Conservation (phyloP, 2,113 vertebrate genomes). For the Equus przewalskii region DNA sequence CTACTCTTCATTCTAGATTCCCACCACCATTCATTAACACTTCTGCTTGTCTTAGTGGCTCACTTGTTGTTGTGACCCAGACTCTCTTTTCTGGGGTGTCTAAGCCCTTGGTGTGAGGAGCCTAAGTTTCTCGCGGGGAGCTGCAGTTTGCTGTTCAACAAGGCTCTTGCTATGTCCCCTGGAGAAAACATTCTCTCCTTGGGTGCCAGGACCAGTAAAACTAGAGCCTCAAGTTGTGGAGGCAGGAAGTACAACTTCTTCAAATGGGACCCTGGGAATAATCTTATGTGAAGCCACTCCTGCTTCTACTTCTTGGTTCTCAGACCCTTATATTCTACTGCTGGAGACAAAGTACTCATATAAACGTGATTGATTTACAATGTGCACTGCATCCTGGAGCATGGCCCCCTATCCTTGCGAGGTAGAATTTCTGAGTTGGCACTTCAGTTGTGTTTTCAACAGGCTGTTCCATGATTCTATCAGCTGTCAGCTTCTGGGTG, state of each 20-base stretch:
- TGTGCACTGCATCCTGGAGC: background rate
- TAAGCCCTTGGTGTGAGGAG: background rate
- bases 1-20: background rate
- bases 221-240: background rate
- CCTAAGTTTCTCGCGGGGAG: background rate
- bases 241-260: background rate
- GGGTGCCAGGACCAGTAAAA: background rate
- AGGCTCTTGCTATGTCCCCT: background rate
- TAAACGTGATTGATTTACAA: background rate
- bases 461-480: background rate
- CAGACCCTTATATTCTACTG: background rate
- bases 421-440: background rate
- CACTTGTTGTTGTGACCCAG: background rate
- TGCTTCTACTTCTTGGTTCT: background rate
- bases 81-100: background rate
- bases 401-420: background rate
- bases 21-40: background rate
- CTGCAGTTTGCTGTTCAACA: background rate
- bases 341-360: background rate
- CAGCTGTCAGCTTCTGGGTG: background rate
- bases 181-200: background rate
- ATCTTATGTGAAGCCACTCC: background rate
- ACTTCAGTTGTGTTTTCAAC: constrained; percentile 29
- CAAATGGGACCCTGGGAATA: background rate
- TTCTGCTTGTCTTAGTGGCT: background rate